Base-by-base conservation (phyloP, 2,113 vertebrate genomes). In the Nerophis ophidion region DNA sequence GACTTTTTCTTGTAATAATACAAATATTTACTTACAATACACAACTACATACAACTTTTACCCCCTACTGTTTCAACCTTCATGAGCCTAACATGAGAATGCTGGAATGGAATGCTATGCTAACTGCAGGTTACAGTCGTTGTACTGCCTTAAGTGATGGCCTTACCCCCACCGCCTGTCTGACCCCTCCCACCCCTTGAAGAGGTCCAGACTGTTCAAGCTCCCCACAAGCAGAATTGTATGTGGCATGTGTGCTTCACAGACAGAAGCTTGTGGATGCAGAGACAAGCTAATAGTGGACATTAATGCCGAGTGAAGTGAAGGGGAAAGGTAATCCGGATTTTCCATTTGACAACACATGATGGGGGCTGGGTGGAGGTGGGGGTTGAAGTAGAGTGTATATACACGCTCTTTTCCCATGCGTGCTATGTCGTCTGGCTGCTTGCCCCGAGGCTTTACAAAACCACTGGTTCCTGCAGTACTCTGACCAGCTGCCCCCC, bases 311-410 rank as follows among this genome's bases (percentile, higher is more conserved):
- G 57, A 57, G 75, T 86, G 77, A 86, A 85, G 72, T 74, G 72
- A 26, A 81, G 73, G 67, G 40, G 60, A 75, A 80, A 81, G 75
- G 80, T 86, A 85, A 85, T 83, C 77, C 72, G 57, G 79, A 80
- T 86, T 86, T 89, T 84, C 81, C 84, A 79, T 83, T 73, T 83
- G 85, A 83, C 71, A 77, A 80, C 69, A 77, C 77, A 71, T 71
- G 63, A 52, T 9, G 47, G 60, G 65, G 46, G 53, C 57, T 40
- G 38, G 38, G 69, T 57, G 1, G 26, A 6, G 50, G 26, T 14
- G 26, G 26, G 17, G 26, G 11, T 51, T 4, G 11, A 11, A 10
- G 8, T 56, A 16, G n/a, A 11, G 61, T 65, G 36, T 65, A 49
- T 44, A 11, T 12, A 44, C 12, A 11, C 10, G 11, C 40, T 44